Conservation (phyloP, 2,113 vertebrate species). For the Nibea coibor region DNA sequence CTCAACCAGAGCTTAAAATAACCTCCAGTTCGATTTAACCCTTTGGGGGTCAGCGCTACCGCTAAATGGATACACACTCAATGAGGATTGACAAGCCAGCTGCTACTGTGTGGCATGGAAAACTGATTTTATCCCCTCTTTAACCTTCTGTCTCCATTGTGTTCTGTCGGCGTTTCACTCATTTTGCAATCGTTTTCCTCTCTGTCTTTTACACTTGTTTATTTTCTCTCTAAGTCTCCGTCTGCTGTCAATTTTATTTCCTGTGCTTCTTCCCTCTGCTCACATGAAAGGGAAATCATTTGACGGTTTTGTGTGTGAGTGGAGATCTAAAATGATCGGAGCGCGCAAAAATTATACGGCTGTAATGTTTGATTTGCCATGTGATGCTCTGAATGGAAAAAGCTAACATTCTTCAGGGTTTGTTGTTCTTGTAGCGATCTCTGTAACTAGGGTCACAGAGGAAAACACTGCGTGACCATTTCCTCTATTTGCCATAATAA, state of each 20-base stretch:
- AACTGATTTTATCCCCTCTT: conserved; percentile 32
- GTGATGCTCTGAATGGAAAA: background rate
- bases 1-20: conserved; percentile 78
- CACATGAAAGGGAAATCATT: conserved; percentile 3
- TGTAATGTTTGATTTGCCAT: conserved; percentile 7
- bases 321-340: conserved; percentile 21
- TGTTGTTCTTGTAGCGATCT: conserved; percentile 14
- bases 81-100: conserved; percentile 61
- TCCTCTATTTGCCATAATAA: background rate
- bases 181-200: background rate
- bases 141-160: background rate
- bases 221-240: background rate
- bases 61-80: conserved; percentile 62
- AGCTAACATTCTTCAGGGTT: background rate
- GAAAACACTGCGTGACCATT: conserved; percentile 10
- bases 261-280: background rate
- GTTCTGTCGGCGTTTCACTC: background rate
- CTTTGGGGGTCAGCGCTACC: conserved; percentile 59
- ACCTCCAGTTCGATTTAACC: conserved; percentile 78
- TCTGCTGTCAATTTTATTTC: conserved; percentile 3
- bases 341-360: background rate
- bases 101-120: conserved; percentile 45
- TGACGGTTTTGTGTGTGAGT: background rate
- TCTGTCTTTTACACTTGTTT: conserved; percentile 1
- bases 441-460: background rate